Percentiles rank a stretch among this genome's conserved stretches.
Evolutionary conservation across 2,888 invertebrate species (phyloP).

Genomic region (Neoaliturus tenellus): DNA sequence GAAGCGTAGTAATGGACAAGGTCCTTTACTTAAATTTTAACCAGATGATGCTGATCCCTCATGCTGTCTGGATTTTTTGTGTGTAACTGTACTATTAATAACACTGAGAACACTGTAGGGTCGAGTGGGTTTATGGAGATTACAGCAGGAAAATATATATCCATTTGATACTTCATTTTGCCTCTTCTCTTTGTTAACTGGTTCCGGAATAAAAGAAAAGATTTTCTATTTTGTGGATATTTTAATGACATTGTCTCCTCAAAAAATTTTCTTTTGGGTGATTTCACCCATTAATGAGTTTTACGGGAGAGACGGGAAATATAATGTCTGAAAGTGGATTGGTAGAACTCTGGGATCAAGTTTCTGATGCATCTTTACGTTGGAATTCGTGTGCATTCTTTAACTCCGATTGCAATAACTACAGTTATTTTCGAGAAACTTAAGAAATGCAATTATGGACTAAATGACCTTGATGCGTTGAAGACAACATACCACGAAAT

Average conservation of each 20-base stretch:
- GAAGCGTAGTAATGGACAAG: too few relatives aligned
- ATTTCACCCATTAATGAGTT: not conserved
- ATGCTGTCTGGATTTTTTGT: too few relatives aligned
- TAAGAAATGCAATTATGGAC: not conserved
- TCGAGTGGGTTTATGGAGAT: not conserved
- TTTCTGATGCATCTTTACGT: not conserved
- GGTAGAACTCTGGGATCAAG: not conserved
- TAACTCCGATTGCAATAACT: not conserved
- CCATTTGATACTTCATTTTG: not conserved
- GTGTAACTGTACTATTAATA: too few relatives aligned
- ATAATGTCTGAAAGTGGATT: not conserved
- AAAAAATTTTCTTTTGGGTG: not conserved
- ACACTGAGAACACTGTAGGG: too few relatives aligned
- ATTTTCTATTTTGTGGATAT: too few relatives aligned
- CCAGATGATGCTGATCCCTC: too few relatives aligned
- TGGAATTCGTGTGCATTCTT: not conserved
- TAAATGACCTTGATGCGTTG: not conserved
- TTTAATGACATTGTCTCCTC: not conserved
- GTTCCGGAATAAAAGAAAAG: not conserved
- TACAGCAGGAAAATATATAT: not conserved
- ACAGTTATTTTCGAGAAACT: not conserved
- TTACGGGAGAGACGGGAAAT: not conserved
- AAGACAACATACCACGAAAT: not conserved
- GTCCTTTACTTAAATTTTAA: too few relatives aligned
- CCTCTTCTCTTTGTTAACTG: not conserved